These are phyloP conservation scores for Sialis fuliginosa DNA, from an alignment of 2,888 invertebrate species.

Conservation along the genomic window DNA sequence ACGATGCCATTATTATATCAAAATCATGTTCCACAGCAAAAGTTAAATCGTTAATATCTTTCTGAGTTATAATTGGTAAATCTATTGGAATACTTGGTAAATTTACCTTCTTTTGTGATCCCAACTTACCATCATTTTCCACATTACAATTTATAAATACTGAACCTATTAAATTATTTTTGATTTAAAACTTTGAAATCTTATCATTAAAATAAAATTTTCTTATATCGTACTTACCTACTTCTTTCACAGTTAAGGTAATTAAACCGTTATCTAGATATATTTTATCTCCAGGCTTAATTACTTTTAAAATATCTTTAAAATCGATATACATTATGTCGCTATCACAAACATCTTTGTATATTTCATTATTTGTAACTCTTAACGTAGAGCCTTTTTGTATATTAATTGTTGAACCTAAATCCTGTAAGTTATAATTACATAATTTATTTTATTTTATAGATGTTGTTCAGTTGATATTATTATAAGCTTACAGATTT, in stretches of 20 bases:
- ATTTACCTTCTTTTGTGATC: constrained; percentile 32
- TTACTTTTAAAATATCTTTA: constrained; percentile 28
- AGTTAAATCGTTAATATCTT: constrained; percentile 28
- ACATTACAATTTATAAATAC: constrained; percentile 33
- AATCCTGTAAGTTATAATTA: constrained; percentile 11
- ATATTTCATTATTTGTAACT: constrained; percentile 32
- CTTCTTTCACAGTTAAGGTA: constrained; percentile 49
- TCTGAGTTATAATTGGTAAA: constrained; percentile 21
- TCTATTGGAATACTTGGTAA: constrained; percentile 32
- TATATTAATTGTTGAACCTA: constrained; percentile 23
- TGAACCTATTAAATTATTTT: constrained; percentile 17
- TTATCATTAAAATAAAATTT: background rate
- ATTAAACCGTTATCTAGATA: constrained; percentile 53
- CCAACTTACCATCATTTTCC: constrained; percentile 31
- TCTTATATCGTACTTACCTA: constrained; percentile 24
- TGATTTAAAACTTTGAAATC: too few relatives aligned
- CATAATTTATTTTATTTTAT: background rate
- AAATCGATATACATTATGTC: constrained; percentile 36
- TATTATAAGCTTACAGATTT: background rate
- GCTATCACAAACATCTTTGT: constrained; percentile 33
- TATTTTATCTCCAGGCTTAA: constrained; percentile 30
- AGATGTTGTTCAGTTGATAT: too few relatives aligned
- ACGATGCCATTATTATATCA: constrained; percentile 64
- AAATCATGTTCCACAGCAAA: constrained; percentile 50
- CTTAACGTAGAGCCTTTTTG: constrained; percentile 24